Conservation (phyloP, 2,113 vertebrate genomes). For the Cryptomyrus ogoouensis region DNA sequence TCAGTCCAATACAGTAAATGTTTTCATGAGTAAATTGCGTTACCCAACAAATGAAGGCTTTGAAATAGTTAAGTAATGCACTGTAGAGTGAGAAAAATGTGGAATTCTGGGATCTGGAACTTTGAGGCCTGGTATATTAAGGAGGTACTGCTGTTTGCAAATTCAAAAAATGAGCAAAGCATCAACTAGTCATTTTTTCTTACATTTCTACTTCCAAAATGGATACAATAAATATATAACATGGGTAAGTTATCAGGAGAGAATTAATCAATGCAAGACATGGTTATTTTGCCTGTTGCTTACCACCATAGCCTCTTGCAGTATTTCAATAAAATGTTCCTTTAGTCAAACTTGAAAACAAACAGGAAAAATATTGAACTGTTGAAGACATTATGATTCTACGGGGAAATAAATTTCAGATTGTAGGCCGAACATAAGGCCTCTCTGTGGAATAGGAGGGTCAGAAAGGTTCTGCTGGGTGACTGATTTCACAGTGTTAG, state of each 20-base stretch:
- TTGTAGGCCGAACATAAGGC: not conserved
- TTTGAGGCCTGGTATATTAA: not conserved
- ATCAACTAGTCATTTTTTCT: not conserved
- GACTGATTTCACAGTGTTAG: conserved; percentile 50
- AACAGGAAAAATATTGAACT: conserved; percentile 47
- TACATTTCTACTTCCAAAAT: conserved; percentile 17
- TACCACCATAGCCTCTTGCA: conserved; percentile 51
- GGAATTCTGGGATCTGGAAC: not conserved
- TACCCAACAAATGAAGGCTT: not conserved
- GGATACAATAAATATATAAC: conserved; percentile 16
- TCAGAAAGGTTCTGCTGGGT: conserved; percentile 45
- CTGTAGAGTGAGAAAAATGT: not conserved
- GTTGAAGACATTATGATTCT: conserved; percentile 47
- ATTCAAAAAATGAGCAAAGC: not conserved
- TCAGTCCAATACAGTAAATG: not conserved
- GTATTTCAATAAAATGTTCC: conserved; percentile 59
- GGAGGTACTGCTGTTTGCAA: not conserved
- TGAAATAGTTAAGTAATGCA: not conserved
- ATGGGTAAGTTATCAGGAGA: conserved; percentile 37
- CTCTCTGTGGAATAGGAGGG: conserved; percentile 41
- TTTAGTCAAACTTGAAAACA: conserved; percentile 45
- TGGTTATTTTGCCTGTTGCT: conserved; percentile 40
- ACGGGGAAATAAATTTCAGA: conserved; percentile 44
- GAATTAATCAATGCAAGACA: conserved; percentile 32
- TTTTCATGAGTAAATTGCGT: not conserved